These are phyloP conservation scores for Philantomba maxwellii DNA, from an alignment of 2,113 vertebrate genomes.

Conservation along the genomic window DNA sequence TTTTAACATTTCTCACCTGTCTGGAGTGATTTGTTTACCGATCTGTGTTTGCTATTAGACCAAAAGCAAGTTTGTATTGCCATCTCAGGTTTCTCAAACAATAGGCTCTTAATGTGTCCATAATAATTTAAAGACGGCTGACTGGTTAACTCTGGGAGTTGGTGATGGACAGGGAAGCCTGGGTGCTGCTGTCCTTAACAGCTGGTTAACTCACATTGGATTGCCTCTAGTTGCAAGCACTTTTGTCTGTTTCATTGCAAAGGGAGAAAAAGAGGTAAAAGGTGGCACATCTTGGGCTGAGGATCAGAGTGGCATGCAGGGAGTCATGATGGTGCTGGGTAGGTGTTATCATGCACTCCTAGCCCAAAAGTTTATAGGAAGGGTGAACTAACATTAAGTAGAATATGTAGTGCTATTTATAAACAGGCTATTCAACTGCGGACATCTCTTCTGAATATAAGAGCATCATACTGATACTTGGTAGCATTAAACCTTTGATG, in stretches of 20 bases:
- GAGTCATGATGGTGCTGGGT: neutral
- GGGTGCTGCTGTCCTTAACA: neutral
- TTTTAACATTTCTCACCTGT: neutral
- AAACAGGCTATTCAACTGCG: constrained; percentile 28
- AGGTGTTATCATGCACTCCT: neutral
- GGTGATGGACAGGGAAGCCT: neutral
- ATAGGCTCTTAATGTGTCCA: neutral
- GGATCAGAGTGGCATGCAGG: neutral
- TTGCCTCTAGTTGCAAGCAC: neutral
- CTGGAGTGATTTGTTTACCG: neutral
- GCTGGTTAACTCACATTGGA: neutral
- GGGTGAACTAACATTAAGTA: neutral
- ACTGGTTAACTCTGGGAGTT: neutral
- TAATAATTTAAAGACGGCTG: neutral
- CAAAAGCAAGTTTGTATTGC: neutral
- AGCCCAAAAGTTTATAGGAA: neutral
- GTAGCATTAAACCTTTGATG: constrained; percentile 30
- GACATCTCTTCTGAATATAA: neutral
- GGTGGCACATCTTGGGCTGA: neutral
- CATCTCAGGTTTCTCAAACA: neutral
- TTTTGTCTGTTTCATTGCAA: neutral
- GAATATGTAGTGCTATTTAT: neutral
- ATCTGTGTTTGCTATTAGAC: neutral
- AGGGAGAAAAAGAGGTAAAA: neutral
- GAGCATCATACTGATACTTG: neutral